A percentile compares a stretch with the other conserved stretches of the same genome.
Evolutionary conservation across 2,888 invertebrate species (phyloP).

Genomic region (Elysia crispata): DNA sequence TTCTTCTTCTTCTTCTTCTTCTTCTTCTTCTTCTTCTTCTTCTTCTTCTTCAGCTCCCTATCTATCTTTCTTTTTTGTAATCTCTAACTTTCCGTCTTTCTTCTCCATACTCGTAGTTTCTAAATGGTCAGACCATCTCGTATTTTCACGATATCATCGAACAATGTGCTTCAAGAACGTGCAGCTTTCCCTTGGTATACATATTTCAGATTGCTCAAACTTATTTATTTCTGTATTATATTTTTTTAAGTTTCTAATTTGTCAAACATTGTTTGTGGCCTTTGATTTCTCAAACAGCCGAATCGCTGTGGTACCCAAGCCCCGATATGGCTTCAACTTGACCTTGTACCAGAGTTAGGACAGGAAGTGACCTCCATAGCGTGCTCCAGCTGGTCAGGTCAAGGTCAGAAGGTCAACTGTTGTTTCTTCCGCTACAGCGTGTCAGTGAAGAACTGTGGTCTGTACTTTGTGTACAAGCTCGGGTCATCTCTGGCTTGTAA

Average conservation of each 20-base stretch:
- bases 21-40: constrained; percentile 2
- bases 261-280: no score
- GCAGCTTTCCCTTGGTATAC: no score
- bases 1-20: constrained; percentile 7
- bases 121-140: not conserved
- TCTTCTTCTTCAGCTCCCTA: no score
- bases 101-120: not conserved
- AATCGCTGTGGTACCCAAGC: constrained; percentile 58
- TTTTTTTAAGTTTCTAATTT: no score
- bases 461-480: constrained; percentile 62
- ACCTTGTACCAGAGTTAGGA: constrained; percentile 51
- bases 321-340: constrained; percentile 56
- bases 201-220: no score
- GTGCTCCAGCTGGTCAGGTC: constrained; percentile 54
- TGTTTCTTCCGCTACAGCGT: constrained; percentile 55
- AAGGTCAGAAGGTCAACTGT: constrained; percentile 50
- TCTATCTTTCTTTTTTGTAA: not conserved
- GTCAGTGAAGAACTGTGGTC: constrained; percentile 60
- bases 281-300: no score
- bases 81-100: not conserved
- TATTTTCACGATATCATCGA: no score
- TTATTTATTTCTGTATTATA: no score
- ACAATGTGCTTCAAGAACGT: no score
- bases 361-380: constrained; percentile 50
- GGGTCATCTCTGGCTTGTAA: constrained; percentile 62